Evolutionary conservation across 2,113 vertebrate species (phyloP), one percentile per base, ranked within the genome.

Genomic region (Gymnogyps californianus): DNA sequence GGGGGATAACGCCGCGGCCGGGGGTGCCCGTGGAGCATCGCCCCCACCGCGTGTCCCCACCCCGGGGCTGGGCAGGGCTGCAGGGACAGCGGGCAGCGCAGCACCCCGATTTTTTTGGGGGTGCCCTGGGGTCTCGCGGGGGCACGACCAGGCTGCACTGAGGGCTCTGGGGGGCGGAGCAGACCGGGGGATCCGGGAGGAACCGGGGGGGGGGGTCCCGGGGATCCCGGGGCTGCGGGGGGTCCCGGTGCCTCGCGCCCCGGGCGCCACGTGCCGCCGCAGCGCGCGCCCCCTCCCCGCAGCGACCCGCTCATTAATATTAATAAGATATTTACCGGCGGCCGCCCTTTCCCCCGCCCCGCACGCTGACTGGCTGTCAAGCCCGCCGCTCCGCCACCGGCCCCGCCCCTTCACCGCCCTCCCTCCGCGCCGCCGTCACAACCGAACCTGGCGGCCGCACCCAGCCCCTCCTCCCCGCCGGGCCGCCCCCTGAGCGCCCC

Each of bases 311-410:
- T 44, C 7, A 70, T 72, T 25, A 83, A 93, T 79, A 87, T 65
- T 78, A 74, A 77, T 4, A 1, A 19, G 0, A 0, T 6, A 10
- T 59, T 74, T 49, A 13, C 83, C 3, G 11, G 2, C 20, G n/a
- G 16, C 26, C n/a, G 13, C 80, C 80, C 29, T 6, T 61, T 51
- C 9, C 28, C 9, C 49, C 61, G 14, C 58, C 64, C 47, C 38
- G 20, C 11, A 1, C 25, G 11, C 10, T 28, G 65, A 94, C 76
- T 91, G 84, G 94, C 46, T 24, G n/a, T n/a, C n/a, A n/a, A n/a
- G n/a, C 8, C 49, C 16, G 54, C 64, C 66, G 7, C 29, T 84
- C 71, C 28, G 3, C 76, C 3, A 2, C 16, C 3, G 32, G 7
- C 51, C 72, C 29, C 26, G 13, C 86, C 84, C 31, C 47, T 9